A percentile compares a stretch with the other conserved stretches of the same genome.
phyloP scores from a whole-genome alignment of 2,888 invertebrate species.

The Dyspetes luteomarginatus region DNA sequence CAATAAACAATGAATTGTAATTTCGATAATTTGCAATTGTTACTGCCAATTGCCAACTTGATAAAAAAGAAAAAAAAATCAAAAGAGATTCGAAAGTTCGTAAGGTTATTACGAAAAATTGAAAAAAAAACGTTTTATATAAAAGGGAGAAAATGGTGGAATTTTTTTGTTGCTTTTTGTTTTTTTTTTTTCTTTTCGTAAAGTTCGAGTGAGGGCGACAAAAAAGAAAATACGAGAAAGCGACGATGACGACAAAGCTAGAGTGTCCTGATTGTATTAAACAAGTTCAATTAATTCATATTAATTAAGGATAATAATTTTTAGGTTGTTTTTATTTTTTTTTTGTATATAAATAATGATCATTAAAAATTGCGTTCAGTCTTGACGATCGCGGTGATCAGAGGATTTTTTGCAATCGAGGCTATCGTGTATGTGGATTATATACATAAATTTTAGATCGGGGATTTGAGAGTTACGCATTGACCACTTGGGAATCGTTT shows the following conservation, averaged over 20 bases:
- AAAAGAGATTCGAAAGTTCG: no score
- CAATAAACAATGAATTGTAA: no score
- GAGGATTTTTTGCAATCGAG: slow-evolving; percentile 61
- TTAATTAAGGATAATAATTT: slow-evolving; percentile 43
- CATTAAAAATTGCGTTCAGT: not conserved
- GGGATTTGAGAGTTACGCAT: slow-evolving; percentile 1
- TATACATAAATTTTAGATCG: slow-evolving; percentile 24
- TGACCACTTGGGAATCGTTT: not conserved
- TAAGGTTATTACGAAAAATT: no score
- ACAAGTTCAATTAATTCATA: slow-evolving; percentile 70
- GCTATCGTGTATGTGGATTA: slow-evolving; percentile 47
- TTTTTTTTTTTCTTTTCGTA: no score
- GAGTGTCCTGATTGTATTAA: slow-evolving; percentile 72
- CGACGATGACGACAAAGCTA: slow-evolving; percentile 65
- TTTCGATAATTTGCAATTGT: no score
- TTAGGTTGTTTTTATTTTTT: slow-evolving; percentile 6
- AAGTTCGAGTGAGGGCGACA: not conserved
- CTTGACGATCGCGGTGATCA: slow-evolving; percentile 47
- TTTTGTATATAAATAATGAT: slow-evolving; percentile 41
- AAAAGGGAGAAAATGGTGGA: no score
- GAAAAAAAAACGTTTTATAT: no score
- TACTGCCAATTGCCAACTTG: no score
- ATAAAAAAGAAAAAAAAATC: no score
- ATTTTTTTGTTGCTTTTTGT: no score
- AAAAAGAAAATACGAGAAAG: not conserved